Evolutionary conservation across 2,113 vertebrate genomes (phyloP).

Genomic region (Desmodus rotundus): DNA sequence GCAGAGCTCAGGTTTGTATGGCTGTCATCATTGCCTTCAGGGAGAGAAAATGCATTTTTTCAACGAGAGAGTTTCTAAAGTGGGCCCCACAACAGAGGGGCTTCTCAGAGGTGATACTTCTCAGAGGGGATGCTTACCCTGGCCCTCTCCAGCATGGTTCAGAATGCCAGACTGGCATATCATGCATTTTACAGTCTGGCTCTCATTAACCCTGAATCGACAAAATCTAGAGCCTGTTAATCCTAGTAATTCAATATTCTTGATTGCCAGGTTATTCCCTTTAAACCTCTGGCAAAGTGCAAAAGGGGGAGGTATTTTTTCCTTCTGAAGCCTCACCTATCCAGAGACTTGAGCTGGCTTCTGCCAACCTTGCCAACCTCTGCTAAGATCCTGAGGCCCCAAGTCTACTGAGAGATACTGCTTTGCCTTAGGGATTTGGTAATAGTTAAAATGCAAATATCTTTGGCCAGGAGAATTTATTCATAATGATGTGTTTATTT

Average conservation of each 20-base stretch:
- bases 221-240: conserved; percentile 17
- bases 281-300: background rate
- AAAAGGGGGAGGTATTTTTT: background rate
- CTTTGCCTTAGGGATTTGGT: background rate
- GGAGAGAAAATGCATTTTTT: background rate
- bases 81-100: background rate
- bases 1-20: background rate
- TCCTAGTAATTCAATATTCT: background rate
- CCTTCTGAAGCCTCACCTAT: background rate
- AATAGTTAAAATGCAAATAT: conserved; percentile 19
- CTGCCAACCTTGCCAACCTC: background rate
- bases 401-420: background rate
- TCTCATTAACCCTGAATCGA: conserved; percentile 1
- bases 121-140: background rate
- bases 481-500: background rate
- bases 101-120: background rate
- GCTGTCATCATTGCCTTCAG: background rate
- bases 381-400: accelerated
- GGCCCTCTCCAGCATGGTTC: accelerated
- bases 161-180: background rate
- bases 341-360: background rate
- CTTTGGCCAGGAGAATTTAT: background rate
- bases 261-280: background rate
- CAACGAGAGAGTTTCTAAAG: background rate
- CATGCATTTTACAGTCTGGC: background rate